Evolutionary conservation across 37 sponge, comb jelly and placozoan genomes (phyloP), one percentile per base, ranked within the genome.

Genomic region (Diacarnus erythraeanus): DNA sequence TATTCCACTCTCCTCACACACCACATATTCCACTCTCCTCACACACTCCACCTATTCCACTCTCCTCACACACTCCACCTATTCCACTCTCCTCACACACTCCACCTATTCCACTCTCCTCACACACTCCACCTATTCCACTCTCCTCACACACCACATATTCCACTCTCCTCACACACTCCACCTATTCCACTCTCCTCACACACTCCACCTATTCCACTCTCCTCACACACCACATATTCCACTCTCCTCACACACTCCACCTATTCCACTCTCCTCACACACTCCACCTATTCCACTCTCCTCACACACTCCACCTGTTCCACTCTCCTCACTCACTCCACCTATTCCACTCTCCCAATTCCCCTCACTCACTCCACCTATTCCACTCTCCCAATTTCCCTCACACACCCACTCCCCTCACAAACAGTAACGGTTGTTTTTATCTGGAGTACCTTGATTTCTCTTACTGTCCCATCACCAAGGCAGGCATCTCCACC

Each of bases 401-500:
- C 31, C 27, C 69, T 17, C 58, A 29, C 75, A 33, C 76, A 20
- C 64, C 64, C 57, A 34, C 67, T 26, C 2, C 76, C 26, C 68
- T 8, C 83, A 12, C 64, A 25, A 26, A 35, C 76, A 69, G 94
- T 23, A 38, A 33, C 2, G 94, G 94, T 25, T 93, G 94, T 63
- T 51, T 51, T 20, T 36, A 57, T 3, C 70, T 93, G 68, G 90
- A 83, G 63, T 42, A 71, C 17, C 36, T 89, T 12, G 80, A 86
- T 36, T 74, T 93, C 15, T 93, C 94, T 56, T 82, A 89, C 57
- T 93, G 94, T 59, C 35, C 80, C 15, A 71, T 93, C 33, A 67
- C 86, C 1, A 43, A 43, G 17, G 75, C 71, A 38, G 89, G 94
- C 31, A 10, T 92, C 34, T 33, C 20, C 1, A 2, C 33, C 10